Base-by-base conservation (phyloP, 2,797 vertebrate genomes). In the Pipistrellus pipistrellus region DNA sequence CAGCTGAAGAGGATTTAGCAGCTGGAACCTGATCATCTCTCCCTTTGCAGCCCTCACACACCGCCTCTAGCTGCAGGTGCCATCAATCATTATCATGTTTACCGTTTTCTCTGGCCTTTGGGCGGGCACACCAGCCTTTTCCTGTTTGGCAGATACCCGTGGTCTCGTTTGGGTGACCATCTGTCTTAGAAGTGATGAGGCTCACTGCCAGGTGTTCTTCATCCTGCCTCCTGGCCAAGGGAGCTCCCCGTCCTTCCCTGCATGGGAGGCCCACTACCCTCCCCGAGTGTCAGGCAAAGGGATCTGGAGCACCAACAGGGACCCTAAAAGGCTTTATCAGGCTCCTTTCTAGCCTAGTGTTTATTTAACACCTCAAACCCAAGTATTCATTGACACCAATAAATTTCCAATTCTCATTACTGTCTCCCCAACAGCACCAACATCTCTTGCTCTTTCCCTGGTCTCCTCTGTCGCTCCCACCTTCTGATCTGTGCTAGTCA, bases 181-280 rank as follows among this genome's bases (percentile, higher is more conserved):
- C n/a, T 82, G 73, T 89, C 78, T 94, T 10, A 82, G 55, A 80
- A 86, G 87, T 20, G 25, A 83, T 23, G 12, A 64, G 18, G 48
- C 30, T 83, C 15, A 15, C 48, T 57, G 44, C 48, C 12, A 88
- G 38, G 51, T 76, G 55, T 41, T 23, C 57, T 83, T 81, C 48
- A 85, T n/a, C 13, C 8, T 46, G 53, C 15, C 57, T 71, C 35
- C 48, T 66, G 21, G 51, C 32, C 20, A 77, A 84, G 46, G 48
- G 59, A 48, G 46, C 30, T 75, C 92, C 25, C 59, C 46, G 20
- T 83, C 46, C 57, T 86, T 68, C 30, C 38, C 48, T 62, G 27
- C 20, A 41, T 23, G 38, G 53, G 64, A 48, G 30, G 38, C 35
- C 86, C 41, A 81, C 32, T n/a, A 64, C 27, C 35, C 35, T 90